phyloP scores from a whole-genome alignment of 2,797 vertebrate species.

The Artibeus jamaicensis region DNA sequence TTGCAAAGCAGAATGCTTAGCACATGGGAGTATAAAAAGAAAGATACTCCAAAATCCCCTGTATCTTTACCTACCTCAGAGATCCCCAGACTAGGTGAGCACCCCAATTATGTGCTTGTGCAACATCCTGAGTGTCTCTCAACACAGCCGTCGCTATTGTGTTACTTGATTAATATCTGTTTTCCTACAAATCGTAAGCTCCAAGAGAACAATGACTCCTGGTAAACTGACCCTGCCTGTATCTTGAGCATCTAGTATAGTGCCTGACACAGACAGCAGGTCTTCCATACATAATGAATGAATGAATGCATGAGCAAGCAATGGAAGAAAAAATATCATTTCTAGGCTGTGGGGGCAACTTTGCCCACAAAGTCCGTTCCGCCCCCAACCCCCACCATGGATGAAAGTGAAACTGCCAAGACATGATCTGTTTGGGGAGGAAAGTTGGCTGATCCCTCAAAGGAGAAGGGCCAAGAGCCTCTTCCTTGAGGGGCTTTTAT shows the following conservation, averaged over 20 bases:
- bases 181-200: background rate
- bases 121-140: background rate
- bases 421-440: no score
- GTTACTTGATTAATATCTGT: background rate
- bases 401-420: no score
- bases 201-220: background rate
- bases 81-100: background rate
- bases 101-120: background rate
- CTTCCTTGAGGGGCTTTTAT: no score
- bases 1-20: background rate
- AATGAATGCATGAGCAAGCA: background rate
- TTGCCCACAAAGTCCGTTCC: no score
- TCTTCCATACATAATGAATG: background rate
- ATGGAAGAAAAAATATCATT: background rate
- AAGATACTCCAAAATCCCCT: background rate
- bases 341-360: background rate
- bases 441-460: no score
- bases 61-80: background rate
- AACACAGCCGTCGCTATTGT: accelerated
- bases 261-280: background rate
- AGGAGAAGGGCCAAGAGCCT: no score
- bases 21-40: background rate
- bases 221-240: background rate
- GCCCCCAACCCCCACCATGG: no score
- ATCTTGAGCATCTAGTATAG: no score